Conservation (phyloP, 2,113 vertebrate species). For the Clupea harengus region DNA sequence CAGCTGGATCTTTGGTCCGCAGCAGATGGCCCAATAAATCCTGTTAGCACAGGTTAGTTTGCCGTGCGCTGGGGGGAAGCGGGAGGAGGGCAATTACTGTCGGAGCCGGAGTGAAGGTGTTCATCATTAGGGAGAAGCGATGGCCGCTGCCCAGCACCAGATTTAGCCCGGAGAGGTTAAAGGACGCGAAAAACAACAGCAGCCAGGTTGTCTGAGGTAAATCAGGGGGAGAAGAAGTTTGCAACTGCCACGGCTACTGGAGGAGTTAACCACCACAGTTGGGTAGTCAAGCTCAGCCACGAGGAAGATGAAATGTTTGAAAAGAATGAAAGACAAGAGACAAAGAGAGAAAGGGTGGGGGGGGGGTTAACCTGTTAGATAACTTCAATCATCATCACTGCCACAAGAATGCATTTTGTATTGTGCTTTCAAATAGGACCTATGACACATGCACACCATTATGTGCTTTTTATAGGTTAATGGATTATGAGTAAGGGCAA, state of each 20-base stretch:
- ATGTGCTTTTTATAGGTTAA: neutral
- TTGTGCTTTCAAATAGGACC: neutral
- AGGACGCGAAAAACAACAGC: conserved; percentile 16
- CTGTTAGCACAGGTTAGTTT: conserved; percentile 31
- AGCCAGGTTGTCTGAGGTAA: neutral
- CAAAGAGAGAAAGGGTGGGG: neutral
- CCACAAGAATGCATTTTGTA: neutral
- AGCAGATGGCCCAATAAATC: conserved; percentile 41
- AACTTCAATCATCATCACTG: neutral
- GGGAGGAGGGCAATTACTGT: conserved; percentile 33
- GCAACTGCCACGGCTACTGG: neutral
- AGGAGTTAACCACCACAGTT: neutral
- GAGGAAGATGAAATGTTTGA: neutral
- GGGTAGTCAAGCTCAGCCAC: neutral
- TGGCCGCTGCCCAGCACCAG: conserved; percentile 8
- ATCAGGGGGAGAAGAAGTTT: neutral
- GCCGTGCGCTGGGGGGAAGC: neutral
- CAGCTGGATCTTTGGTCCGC: conserved; percentile 27
- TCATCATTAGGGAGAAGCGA: conserved; percentile 37
- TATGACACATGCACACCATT: neutral
- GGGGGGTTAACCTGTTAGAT: neutral
- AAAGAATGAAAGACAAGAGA: neutral
- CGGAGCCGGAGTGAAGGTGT: conserved; percentile 32
- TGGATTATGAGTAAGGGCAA: conserved; percentile 1
- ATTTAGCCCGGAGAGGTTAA: conserved; percentile 24